Evolutionary conservation across 2,797 vertebrate genomes (phyloP).

Genomic region (Acipenser oxyrinchus): DNA sequence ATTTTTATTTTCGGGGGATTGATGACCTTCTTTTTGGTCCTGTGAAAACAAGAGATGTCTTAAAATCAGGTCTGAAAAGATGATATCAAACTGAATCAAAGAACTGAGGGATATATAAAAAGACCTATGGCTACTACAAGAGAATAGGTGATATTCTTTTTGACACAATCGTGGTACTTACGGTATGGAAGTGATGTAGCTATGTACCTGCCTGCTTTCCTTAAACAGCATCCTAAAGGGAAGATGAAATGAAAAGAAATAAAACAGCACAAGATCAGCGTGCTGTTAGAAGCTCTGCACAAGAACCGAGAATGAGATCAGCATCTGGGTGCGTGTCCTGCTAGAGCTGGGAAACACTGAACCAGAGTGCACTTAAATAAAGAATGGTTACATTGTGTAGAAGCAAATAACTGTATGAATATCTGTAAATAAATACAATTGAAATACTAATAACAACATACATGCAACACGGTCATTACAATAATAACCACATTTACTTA

Average conservation of each 20-base stretch:
- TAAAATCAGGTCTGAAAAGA: no score
- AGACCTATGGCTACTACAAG: no score
- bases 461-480: neutral
- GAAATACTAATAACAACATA: neutral
- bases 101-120: no score
- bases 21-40: constrained; percentile 64
- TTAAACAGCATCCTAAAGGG: constrained; percentile 70
- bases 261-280: neutral
- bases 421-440: no score
- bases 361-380: neutral
- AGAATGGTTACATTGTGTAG: no score
- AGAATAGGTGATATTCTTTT: no score
- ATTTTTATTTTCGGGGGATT: constrained; percentile 54
- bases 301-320: no score
- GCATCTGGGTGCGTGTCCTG: no score
- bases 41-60: constrained; percentile 34
- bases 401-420: no score
- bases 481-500: no score
- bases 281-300: neutral
- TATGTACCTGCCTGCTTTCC: constrained; percentile 72
- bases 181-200: constrained; percentile 59
- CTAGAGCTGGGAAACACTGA: neutral
- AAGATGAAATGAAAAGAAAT: neutral
- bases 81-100: no score
- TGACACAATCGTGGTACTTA: constrained; percentile 55